Conservation (phyloP, 2,888 invertebrate genomes). For the Galerucella calmariensis region DNA sequence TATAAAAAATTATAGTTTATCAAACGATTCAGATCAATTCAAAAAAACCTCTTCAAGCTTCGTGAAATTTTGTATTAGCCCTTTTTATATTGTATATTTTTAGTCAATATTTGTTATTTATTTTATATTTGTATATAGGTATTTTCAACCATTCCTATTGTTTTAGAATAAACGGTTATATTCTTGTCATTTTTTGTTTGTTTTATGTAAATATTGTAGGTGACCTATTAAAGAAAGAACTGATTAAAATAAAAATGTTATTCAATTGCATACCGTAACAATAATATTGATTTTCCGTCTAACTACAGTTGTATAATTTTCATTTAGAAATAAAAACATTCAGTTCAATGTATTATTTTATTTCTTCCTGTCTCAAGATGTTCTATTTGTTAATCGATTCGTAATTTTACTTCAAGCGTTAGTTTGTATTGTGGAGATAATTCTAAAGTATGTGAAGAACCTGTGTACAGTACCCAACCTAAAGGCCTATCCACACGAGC, state of each 20-base stretch:
- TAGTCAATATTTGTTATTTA: slow-evolving; percentile 38
- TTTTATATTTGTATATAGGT: slow-evolving; percentile 46
- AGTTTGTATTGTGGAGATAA: too few species aligned
- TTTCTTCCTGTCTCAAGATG: neutral
- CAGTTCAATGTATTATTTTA: slow-evolving; percentile 11
- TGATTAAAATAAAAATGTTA: slow-evolving; percentile 7
- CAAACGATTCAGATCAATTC: neutral
- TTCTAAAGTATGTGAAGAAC: too few species aligned
- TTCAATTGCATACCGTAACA: neutral
- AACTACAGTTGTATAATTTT: neutral
- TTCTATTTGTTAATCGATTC: too few species aligned
- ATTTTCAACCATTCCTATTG: slow-evolving; percentile 44
- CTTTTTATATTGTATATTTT: slow-evolving; percentile 34
- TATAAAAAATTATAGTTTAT: neutral
- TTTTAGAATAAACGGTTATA: slow-evolving; percentile 45
- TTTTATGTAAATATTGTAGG: slow-evolving; percentile 6
- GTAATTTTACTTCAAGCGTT: too few species aligned
- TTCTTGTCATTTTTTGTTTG: slow-evolving; percentile 22
- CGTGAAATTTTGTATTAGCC: slow-evolving; percentile 12
- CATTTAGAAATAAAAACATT: slow-evolving; percentile 16
- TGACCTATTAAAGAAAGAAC: neutral
- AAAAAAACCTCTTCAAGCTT: neutral
- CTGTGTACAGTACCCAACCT: too few species aligned
- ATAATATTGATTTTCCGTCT: neutral
- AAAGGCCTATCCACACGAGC: too few species aligned